Evolutionary conservation across 2,113 vertebrate species (phyloP).

Genomic region (Oncorhynchus keta): DNA sequence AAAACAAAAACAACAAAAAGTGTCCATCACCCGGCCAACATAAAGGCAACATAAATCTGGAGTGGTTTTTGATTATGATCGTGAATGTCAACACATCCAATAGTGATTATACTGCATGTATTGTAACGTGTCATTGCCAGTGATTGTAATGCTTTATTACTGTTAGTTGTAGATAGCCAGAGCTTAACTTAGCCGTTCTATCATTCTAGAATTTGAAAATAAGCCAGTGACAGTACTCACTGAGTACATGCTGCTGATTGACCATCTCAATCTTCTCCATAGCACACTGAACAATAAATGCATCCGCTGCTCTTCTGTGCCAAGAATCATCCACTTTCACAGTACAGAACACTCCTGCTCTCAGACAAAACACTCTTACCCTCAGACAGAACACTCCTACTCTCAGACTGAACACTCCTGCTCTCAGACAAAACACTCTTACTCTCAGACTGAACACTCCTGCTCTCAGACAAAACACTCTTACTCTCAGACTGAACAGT

Average conservation of each 20-base stretch:
- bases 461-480: no score
- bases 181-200: constrained; percentile 14
- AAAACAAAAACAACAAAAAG: constrained; percentile 36
- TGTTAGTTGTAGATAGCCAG: background rate
- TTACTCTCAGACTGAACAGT: no score
- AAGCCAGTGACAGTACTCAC: background rate
- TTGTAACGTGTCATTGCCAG: constrained; percentile 22
- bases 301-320: background rate
- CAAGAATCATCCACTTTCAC: background rate
- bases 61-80: constrained; percentile 36
- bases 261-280: background rate
- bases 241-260: background rate
- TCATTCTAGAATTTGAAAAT: constrained; percentile 15
- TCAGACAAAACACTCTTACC: no score
- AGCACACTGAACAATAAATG: background rate
- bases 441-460: no score
- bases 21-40: no score
- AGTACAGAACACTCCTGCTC: background rate
- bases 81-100: constrained; percentile 5
- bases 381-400: no score
- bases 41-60: background rate
- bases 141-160: constrained; percentile 40
- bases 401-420: no score
- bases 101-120: no score
- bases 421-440: no score